Conservation (phyloP, 2,113 vertebrate species). For the Megaceryle maxima region DNA sequence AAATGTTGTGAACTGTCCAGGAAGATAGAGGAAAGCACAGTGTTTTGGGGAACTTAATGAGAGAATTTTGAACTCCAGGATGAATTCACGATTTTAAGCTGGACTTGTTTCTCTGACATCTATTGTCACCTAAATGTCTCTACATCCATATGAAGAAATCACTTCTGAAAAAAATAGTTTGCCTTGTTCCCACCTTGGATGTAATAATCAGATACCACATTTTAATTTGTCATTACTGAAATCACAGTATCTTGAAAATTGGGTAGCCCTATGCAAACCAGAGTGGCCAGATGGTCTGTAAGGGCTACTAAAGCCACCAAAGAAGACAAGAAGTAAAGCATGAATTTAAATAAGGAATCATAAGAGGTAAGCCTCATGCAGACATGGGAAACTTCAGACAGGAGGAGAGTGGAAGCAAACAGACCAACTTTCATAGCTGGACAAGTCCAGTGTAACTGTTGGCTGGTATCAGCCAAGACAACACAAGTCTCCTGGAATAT, state of each 20-base stretch:
- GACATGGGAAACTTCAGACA: background rate
- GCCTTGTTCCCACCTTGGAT: background rate
- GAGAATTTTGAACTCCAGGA: background rate
- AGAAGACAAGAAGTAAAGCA: background rate
- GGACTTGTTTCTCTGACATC: background rate
- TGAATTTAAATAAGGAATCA: background rate
- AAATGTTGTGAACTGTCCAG: background rate
- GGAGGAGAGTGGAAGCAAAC: background rate
- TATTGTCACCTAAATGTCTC: background rate
- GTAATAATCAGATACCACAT: background rate
- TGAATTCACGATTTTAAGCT: background rate
- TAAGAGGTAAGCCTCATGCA: background rate
- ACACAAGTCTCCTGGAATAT: background rate
- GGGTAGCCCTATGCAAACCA: background rate
- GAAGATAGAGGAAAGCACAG: background rate
- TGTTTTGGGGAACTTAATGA: background rate
- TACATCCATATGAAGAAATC: background rate
- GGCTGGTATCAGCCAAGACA: background rate
- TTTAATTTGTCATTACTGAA: background rate
- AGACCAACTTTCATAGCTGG: background rate
- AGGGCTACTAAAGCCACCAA: background rate
- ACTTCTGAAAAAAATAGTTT: background rate
- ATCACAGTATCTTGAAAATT: background rate
- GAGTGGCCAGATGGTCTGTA: background rate
- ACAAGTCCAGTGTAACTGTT: background rate